Conservation (phyloP, 2,797 vertebrate genomes). For the Florisuga fusca region DNA sequence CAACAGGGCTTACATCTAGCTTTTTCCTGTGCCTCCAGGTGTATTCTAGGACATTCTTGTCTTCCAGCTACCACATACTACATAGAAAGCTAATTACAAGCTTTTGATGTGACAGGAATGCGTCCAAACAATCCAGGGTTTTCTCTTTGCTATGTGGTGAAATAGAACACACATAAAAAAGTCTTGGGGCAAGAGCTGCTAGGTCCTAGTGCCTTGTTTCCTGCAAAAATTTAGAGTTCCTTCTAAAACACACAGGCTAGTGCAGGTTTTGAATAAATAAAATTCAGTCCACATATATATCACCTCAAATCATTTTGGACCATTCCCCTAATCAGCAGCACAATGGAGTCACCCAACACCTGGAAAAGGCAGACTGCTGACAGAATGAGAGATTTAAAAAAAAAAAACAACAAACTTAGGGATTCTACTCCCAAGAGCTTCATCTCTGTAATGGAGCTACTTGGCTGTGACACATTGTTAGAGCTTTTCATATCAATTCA, state of each 20-base stretch:
- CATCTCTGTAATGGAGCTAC: neutral
- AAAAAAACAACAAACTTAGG: too few relatives aligned
- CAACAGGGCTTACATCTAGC: neutral
- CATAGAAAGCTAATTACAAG: neutral
- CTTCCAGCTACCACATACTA: neutral
- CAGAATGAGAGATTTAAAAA: neutral
- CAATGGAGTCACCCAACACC: neutral
- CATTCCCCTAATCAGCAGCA: neutral
- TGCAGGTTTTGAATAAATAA: neutral
- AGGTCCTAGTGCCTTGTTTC: neutral
- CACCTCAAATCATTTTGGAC: neutral
- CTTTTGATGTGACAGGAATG: neutral
- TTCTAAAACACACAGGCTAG: neutral
- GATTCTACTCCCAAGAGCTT: neutral
- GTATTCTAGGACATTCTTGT: fast-evolving
- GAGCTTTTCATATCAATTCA: neutral
- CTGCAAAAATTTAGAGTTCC: neutral
- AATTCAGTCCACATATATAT: neutral
- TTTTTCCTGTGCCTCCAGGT: neutral
- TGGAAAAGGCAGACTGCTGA: neutral
- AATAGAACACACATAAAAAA: neutral
- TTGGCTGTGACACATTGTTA: neutral
- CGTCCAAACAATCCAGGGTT: neutral
- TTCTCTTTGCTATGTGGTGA: neutral
- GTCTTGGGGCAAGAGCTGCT: neutral